Percentiles rank a stretch among this genome's conserved stretches.
Conservation (phyloP, 2,797 vertebrate genomes). For the Eurystomus glaucurus region DNA sequence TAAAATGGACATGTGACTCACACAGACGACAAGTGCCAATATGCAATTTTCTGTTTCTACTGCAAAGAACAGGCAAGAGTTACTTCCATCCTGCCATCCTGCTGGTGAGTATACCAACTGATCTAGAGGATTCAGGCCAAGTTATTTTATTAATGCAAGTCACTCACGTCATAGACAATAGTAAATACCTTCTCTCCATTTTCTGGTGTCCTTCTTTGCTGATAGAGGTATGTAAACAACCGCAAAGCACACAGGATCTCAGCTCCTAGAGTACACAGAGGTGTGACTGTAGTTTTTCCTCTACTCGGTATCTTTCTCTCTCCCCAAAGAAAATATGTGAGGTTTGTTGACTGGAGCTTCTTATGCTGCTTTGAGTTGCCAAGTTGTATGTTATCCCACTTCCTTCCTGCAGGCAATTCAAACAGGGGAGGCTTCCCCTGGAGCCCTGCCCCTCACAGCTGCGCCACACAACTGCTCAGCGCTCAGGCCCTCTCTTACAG, state of each 20-base stretch:
- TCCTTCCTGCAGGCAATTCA: conserved; percentile 46
- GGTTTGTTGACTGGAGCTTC: conserved; percentile 25
- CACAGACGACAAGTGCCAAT: not conserved
- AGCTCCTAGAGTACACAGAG: conserved; percentile 29
- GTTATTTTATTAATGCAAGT: not conserved
- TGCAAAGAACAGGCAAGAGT: not conserved
- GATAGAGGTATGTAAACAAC: conserved; percentile 39
- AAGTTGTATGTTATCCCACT: conserved; percentile 5
- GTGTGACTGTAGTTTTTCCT: conserved; percentile 32
- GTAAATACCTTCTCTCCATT: not conserved
- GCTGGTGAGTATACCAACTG: not conserved
- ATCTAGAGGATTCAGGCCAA: not conserved
- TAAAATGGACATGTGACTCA: not conserved
- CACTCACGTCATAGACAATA: not conserved
- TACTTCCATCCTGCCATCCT: not conserved
- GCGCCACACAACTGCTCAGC: not conserved
- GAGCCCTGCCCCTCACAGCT: not conserved
- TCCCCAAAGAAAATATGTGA: not conserved
- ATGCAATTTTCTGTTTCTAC: not conserved
- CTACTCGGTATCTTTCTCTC: not conserved
- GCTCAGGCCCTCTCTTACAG: not conserved
- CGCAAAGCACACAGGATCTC: conserved; percentile 16
- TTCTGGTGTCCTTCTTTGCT: conserved; percentile 2
- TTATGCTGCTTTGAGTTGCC: conserved; percentile 17
- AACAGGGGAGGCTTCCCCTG: conserved; percentile 34